Evolutionary conservation across 1,140 invertebrate genomes (phyloP).

Genomic region (Tetramorium simillimum): DNA sequence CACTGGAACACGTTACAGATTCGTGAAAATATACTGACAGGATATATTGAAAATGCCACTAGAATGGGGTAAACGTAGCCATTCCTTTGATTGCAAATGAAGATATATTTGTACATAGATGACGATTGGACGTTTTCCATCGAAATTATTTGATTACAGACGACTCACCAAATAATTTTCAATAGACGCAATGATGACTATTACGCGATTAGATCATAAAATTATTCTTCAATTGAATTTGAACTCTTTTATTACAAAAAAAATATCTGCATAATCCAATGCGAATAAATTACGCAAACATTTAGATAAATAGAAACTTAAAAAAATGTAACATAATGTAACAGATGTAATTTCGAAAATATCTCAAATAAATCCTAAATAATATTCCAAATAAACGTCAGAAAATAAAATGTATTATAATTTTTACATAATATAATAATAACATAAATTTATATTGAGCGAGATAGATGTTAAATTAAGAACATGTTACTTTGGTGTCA

Average conservation of each 20-base stretch:
- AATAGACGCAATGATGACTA: background rate
- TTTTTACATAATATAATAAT: no score
- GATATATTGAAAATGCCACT: background rate
- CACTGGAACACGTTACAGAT: background rate
- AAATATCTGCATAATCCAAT: background rate
- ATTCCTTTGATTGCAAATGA: constrained; percentile 15
- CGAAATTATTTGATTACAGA: background rate
- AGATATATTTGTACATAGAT: background rate
- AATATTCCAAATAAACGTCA: background rate
- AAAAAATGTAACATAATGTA: background rate
- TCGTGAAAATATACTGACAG: background rate
- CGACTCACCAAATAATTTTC: background rate
- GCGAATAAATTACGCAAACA: background rate
- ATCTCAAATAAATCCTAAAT: background rate
- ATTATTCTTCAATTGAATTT: background rate
- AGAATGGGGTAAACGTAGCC: background rate
- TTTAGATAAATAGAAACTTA: background rate
- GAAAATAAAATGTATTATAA: background rate
- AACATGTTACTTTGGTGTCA: background rate
- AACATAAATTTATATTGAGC: background rate
- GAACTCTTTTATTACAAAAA: background rate
- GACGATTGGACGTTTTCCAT: background rate
- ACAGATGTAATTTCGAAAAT: background rate
- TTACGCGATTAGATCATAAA: background rate
- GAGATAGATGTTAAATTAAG: background rate